Percentiles rank a stretch among this genome's conserved stretches.
Evolutionary conservation across 2,888 invertebrate species (phyloP).

Genomic region (Dryocosmus kuriphilus): DNA sequence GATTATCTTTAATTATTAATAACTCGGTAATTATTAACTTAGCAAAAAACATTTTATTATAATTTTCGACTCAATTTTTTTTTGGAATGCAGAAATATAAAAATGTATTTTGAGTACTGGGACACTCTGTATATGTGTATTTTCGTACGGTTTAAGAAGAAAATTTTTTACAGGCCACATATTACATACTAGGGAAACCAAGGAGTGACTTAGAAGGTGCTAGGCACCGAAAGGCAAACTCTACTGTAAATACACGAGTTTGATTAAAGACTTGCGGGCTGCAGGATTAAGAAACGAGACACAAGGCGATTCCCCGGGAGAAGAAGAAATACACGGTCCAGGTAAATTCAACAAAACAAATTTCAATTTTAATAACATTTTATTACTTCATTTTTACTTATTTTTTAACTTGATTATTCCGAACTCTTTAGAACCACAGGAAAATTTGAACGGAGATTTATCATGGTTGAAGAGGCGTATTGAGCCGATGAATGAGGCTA

Average conservation of each 20-base stretch:
- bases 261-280: background rate
- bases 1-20: no score
- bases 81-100: no score
- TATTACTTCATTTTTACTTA: background rate
- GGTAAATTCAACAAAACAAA: background rate
- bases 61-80: no score
- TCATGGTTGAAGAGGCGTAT: background rate
- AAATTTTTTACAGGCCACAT: no score
- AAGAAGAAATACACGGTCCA: background rate
- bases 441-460: background rate
- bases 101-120: no score
- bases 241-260: background rate
- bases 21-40: no score
- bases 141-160: no score
- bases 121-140: no score
- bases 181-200: no score
- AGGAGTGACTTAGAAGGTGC: no score
- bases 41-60: no score
- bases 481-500: background rate
- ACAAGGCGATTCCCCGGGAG: background rate
- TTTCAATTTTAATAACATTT: no score
- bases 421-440: background rate
- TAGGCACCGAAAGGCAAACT: background rate
- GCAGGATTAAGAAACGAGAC: background rate
- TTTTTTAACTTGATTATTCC: background rate